These are phyloP conservation scores for Rhyacophila evoluta DNA, from an alignment of 2,888 invertebrate species.

Conservation along the genomic window DNA sequence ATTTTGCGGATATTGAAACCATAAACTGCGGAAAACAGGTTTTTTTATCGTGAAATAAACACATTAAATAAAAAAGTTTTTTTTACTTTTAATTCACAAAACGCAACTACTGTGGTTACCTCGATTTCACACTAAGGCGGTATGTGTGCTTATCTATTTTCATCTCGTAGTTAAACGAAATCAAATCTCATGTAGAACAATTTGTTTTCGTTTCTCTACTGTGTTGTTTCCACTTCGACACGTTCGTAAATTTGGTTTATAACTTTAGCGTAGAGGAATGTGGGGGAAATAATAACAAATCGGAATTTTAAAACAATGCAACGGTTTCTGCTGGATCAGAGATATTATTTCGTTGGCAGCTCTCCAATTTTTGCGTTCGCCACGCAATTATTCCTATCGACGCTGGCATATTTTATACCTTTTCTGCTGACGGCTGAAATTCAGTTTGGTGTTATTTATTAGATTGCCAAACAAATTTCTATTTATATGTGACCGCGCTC, in stretches of 20 bases:
- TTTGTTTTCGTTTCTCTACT: background rate
- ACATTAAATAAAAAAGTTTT: too few species aligned
- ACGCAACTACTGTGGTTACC: too few species aligned
- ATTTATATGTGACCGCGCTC: background rate
- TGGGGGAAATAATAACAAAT: background rate
- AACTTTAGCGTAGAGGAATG: background rate
- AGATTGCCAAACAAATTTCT: background rate
- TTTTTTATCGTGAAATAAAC: too few species aligned
- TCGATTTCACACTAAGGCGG: too few species aligned
- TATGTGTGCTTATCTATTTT: too few species aligned
- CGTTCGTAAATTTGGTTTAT: background rate
- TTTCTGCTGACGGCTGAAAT: background rate
- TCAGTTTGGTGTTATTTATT: background rate
- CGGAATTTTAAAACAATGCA: slow-evolving; percentile 8
- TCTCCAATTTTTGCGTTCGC: background rate
- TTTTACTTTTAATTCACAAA: too few species aligned
- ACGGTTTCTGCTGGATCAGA: background rate
- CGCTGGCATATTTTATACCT: background rate
- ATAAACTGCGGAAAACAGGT: too few species aligned
- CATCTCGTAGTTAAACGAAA: too few species aligned
- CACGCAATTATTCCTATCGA: background rate
- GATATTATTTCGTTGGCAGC: background rate
- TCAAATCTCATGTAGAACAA: too few species aligned
- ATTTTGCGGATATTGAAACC: too few species aligned
- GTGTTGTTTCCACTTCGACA: background rate